Base-by-base conservation (phyloP, 1,140 invertebrate genomes). In the Ericerus pela region DNA sequence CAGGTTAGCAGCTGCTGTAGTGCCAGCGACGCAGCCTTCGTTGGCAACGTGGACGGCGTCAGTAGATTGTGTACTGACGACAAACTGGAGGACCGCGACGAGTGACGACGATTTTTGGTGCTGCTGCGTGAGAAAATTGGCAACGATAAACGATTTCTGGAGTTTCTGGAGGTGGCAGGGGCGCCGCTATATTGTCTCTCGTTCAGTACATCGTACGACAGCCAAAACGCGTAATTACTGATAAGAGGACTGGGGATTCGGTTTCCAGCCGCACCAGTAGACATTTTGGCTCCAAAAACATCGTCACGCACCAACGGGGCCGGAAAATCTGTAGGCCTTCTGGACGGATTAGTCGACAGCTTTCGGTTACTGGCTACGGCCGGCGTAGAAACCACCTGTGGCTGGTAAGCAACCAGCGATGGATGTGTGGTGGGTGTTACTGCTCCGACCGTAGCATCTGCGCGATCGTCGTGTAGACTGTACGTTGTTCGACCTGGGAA, bases 1-100 rank as follows among this genome's bases (percentile, higher is more conserved):
- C 80, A 76, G 29, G 73, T 69, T 22, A 83, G 67, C 36, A 84
- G 67, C 61, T 81, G 80, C 52, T 81, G 76, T 22, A 84, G 79
- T 0, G 80, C 80, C 55, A 82, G 77, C 1, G 69, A 69, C 1
- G 72, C 69, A 24, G 71, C 71, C 56, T 58, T 61, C 18, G 60
- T 55, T 3, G 58, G 53, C 14, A 55, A 31, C n/a, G 54, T 54
- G 36, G 52, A 54, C 20, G 53, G 41, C 2, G 24, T 14, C 12
- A 41, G 31, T n/a, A 29, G 28, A 11, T 37, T 37, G 18, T 38
- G 30, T 11, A 55, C 30, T 11, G 57, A 57, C 47, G 47, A 28
- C 28, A 53, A 27, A 8, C 51, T 30, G 26, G 37, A 41, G 4
- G 6, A 41, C 14, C 37, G 37, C 37, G n/a, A 41, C 37, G 37